A percentile compares a stretch with the other conserved stretches of the same genome.
Evolutionary conservation across 2,797 vertebrate genomes (phyloP).

Genomic region (Notoglanidium macrostoma): DNA sequence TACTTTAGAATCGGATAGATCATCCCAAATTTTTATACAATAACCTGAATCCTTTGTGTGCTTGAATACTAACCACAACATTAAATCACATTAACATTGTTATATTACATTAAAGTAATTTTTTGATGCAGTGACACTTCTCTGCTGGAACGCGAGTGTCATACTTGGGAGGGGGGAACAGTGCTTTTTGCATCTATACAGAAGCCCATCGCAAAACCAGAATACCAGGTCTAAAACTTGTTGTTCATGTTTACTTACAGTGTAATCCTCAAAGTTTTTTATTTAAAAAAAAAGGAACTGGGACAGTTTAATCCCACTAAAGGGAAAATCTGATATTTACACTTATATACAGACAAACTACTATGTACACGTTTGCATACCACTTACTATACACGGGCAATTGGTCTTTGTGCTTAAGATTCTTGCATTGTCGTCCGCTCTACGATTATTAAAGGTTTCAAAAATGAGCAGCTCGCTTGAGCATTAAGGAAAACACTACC

Average conservation of each 20-base stretch:
- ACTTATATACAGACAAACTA: slow-evolving; percentile 73
- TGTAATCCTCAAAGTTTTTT: slow-evolving; percentile 57
- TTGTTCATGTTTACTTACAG: slow-evolving; percentile 48
- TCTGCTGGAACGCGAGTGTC: not conserved
- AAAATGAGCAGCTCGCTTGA: slow-evolving; percentile 47
- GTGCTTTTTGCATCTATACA: slow-evolving; percentile 47
- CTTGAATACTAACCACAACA: slow-evolving; percentile 55
- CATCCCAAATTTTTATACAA: slow-evolving; percentile 18
- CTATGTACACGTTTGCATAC: slow-evolving; percentile 65
- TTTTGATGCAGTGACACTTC: slow-evolving; percentile 19
- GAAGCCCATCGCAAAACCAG: slow-evolving; percentile 38
- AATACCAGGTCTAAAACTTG: slow-evolving; percentile 10
- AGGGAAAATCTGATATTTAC: slow-evolving; percentile 74
- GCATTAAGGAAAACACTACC: slow-evolving; percentile 43
- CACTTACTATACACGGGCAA: slow-evolving; percentile 64
- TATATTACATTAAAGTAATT: slow-evolving; percentile 32
- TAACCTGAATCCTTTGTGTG: slow-evolving; percentile 57
- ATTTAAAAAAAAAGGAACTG: slow-evolving; percentile 45
- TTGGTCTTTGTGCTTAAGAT: slow-evolving; percentile 73
- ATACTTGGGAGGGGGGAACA: not conserved
- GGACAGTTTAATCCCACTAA: slow-evolving; percentile 67
- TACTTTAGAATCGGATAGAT: slow-evolving; percentile 17
- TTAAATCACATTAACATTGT: slow-evolving; percentile 24
- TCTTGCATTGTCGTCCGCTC: slow-evolving; percentile 65
- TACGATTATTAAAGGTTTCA: slow-evolving; percentile 51